Conservation (phyloP, 2,113 vertebrate species). For the Lontra canadensis region DNA sequence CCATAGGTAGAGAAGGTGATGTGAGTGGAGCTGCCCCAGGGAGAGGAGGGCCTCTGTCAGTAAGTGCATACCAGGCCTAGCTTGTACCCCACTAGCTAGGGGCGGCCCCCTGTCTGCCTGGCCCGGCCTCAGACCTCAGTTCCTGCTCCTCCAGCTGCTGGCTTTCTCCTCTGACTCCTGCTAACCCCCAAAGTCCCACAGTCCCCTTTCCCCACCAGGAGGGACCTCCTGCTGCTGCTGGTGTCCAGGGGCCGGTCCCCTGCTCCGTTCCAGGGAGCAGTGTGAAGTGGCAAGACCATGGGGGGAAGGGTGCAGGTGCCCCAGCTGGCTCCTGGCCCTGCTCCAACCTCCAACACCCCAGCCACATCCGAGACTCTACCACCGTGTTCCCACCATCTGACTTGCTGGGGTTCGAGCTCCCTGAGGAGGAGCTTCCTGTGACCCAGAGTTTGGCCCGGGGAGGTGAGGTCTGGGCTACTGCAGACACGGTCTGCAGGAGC, state of each 20-base stretch:
- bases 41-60: too few species aligned
- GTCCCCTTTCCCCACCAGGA: neutral
- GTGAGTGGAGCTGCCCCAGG: neutral
- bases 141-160: neutral
- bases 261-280: too few species aligned
- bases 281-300: neutral
- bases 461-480: neutral
- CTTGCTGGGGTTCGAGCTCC: neutral
- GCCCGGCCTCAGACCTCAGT: neutral
- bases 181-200: neutral
- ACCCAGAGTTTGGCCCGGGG: neutral
- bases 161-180: neutral
- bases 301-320: neutral
- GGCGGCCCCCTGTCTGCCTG: neutral
- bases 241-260: accelerated
- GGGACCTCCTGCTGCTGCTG: neutral
- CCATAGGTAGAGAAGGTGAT: accelerated
- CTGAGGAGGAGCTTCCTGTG: neutral
- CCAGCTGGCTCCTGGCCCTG: neutral
- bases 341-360: neutral
- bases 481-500: neutral
- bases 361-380: neutral
- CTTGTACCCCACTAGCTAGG: neutral
- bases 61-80: neutral
- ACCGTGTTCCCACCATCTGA: neutral